Evolutionary conservation across 2,113 vertebrate species (phyloP).

Genomic region (Indicator maculatus): DNA sequence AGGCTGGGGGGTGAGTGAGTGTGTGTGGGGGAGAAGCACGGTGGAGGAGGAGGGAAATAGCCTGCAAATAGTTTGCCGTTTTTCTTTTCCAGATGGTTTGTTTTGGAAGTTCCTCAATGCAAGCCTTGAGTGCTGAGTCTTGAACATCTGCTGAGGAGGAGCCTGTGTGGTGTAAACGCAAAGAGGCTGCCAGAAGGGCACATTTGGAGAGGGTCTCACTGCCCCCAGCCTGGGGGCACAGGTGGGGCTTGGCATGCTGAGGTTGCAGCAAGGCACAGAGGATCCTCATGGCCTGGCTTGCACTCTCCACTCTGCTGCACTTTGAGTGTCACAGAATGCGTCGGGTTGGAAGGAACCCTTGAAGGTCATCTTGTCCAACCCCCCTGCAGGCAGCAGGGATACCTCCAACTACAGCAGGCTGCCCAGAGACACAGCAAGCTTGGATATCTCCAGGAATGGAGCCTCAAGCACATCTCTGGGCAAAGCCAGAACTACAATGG

Average conservation of each 20-base stretch:
- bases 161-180: fast-evolving
- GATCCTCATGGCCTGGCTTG: background rate
- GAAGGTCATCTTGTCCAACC: no score
- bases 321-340: no score
- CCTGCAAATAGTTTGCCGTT: background rate
- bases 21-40: fast-evolving
- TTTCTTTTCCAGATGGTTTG: constrained; percentile 53
- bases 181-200: background rate
- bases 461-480: no score
- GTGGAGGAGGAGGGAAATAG: background rate
- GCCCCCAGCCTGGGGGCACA: background rate
- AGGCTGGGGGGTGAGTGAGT: background rate
- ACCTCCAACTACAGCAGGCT: no score
- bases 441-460: no score
- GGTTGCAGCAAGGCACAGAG: background rate
- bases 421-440: no score
- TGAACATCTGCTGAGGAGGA: constrained; percentile 52
- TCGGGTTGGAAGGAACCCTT: no score
- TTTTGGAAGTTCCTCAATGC: background rate
- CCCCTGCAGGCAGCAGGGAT: no score
- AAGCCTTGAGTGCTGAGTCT: background rate
- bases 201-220: background rate
- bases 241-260: background rate
- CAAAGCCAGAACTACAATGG: background rate
- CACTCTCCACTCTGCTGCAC: background rate